Conservation (phyloP, 2,888 invertebrate genomes). For the Caenorhabditis zanzibari region DNA sequence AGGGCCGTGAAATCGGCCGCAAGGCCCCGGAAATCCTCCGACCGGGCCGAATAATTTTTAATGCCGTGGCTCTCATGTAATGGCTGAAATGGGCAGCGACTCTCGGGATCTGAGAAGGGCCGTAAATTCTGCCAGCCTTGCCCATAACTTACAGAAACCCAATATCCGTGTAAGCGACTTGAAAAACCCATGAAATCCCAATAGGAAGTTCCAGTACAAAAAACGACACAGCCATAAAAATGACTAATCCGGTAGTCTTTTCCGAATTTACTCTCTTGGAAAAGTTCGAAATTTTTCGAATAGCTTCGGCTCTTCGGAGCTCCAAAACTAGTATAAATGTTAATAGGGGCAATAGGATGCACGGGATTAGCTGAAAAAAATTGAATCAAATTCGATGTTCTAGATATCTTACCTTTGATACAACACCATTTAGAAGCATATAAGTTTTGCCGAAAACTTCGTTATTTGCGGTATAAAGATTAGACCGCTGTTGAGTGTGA, state of each 20-base stretch:
- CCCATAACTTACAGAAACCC: slow-evolving; percentile 12
- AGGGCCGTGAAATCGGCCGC: too few relatives aligned
- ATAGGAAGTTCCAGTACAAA: slow-evolving; percentile 26
- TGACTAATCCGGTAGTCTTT: slow-evolving; percentile 20
- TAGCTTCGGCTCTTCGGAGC: slow-evolving; percentile 15
- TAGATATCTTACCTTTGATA: slow-evolving; percentile 18
- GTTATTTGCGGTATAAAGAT: slow-evolving; percentile 21
- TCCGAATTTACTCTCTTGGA: slow-evolving; percentile 1
- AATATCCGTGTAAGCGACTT: slow-evolving; percentile 15
- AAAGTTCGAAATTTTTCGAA: slow-evolving; percentile 17
- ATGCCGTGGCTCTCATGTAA: too few relatives aligned
- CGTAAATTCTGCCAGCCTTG: too few relatives aligned
- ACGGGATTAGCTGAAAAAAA: slow-evolving; percentile 25
- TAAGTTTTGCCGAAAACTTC: slow-evolving; percentile 14
- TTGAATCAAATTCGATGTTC: background rate
- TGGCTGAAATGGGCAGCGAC: too few relatives aligned
- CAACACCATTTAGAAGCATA: slow-evolving; percentile 37
- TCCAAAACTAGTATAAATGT: slow-evolving; percentile 32
- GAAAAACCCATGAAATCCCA: slow-evolving; percentile 18
- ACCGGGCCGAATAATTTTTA: too few relatives aligned
- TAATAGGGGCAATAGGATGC: slow-evolving; percentile 24
- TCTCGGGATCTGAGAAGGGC: too few relatives aligned
- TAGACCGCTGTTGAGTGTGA: slow-evolving; percentile 5
- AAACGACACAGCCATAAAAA: slow-evolving; percentile 22
- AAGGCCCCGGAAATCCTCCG: too few relatives aligned